Conservation (phyloP, 2,113 vertebrate genomes). For the Cheirogaleus medius region DNA sequence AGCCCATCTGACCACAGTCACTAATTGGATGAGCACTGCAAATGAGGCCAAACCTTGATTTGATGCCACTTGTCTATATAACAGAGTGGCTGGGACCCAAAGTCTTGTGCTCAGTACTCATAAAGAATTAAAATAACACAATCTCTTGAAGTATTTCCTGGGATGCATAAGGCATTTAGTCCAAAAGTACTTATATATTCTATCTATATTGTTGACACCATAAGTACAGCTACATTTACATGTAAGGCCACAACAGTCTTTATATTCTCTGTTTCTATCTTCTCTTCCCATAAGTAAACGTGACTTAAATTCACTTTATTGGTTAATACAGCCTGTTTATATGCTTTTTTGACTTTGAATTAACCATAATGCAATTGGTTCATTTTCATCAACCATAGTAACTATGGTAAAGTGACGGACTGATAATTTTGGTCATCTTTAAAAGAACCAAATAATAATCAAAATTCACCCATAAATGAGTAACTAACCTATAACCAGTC, state of each 20-base stretch:
- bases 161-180: background rate
- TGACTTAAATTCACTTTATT: background rate
- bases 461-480: background rate
- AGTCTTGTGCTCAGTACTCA: background rate
- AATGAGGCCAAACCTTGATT: constrained; percentile 39
- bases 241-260: background rate
- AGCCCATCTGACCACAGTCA: constrained; percentile 30
- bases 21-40: constrained; percentile 41
- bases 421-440: constrained; percentile 16
- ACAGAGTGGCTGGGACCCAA: constrained; percentile 1
- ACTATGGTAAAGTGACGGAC: background rate
- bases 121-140: background rate
- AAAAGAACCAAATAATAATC: constrained; percentile 18
- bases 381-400: background rate
- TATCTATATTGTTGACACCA: background rate
- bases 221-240: background rate
- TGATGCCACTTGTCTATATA: constrained; percentile 7
- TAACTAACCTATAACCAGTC: background rate
- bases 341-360: background rate
- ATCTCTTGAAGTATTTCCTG: background rate
- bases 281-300: background rate
- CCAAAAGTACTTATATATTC: background rate
- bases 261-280: background rate
- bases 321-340: background rate
- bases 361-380: background rate